Evolutionary conservation across 2,888 invertebrate genomes (phyloP).

Genomic region (Drosophila flavopinicola): DNA sequence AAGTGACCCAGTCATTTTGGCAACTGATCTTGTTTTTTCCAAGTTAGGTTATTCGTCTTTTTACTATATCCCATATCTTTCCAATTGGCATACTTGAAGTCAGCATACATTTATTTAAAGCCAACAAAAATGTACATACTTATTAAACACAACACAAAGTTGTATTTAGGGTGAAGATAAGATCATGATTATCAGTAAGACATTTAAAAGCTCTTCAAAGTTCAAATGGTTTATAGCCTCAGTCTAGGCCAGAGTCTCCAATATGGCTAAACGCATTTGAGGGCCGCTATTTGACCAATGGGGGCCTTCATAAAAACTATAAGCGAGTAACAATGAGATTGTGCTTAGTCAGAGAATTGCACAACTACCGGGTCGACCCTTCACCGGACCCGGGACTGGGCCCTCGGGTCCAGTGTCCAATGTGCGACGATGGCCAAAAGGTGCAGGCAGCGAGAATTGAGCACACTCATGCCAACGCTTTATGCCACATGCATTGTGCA

Average conservation of each 20-base stretch:
- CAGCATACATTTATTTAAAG: too few species aligned
- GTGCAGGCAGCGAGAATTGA: conserved; percentile 27
- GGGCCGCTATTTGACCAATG: conserved; percentile 34
- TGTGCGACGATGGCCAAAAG: conserved; percentile 12
- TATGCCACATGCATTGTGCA: conserved; percentile 32
- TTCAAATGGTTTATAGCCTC: conserved; percentile 6
- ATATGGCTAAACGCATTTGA: conserved; percentile 5
- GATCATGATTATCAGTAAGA: neutral
- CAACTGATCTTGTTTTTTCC: too few species aligned
- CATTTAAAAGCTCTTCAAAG: neutral
- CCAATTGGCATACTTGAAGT: too few species aligned
- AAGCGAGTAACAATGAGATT: conserved; percentile 26
- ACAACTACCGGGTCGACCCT: conserved; percentile 39
- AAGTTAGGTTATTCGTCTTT: too few species aligned
- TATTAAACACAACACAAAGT: neutral
- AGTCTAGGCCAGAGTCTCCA: conserved; percentile 21
- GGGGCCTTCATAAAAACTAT: conserved; percentile 9
- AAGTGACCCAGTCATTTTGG: too few species aligned
- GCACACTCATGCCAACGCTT: conserved; percentile 37
- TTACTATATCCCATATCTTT: too few species aligned
- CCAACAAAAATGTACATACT: too few species aligned
- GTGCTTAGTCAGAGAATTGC: conserved; percentile 46
- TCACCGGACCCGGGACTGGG: conserved; percentile 16
- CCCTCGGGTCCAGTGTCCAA: too few species aligned
- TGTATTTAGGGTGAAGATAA: neutral